A percentile compares a stretch with the other conserved stretches of the same genome.
These are phyloP conservation scores for Acleris holmiana DNA, from an alignment of 2,888 invertebrate genomes.

Conservation along the genomic window DNA sequence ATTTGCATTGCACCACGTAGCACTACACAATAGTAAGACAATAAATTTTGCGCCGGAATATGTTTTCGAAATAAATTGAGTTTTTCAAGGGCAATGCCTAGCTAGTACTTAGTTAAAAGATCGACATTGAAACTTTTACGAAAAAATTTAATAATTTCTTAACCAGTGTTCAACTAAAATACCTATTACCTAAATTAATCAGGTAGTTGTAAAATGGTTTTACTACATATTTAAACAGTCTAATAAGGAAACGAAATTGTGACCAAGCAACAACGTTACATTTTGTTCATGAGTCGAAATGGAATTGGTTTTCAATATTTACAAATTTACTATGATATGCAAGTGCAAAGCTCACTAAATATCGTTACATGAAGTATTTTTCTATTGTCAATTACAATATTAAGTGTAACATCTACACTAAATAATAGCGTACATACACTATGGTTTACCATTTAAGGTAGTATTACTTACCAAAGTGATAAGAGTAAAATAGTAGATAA, in stretches of 20 bases:
- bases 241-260: conserved; percentile 18
- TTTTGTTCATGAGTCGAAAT: conserved; percentile 27
- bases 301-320: conserved; percentile 58
- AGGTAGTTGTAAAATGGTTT: conserved; percentile 22
- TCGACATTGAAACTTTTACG: conserved; percentile 21
- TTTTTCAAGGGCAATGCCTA: conserved; percentile 25
- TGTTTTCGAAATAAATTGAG: conserved; percentile 19
- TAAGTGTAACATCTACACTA: conserved; percentile 69
- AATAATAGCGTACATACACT: conserved; percentile 54
- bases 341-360: conserved; percentile 85
- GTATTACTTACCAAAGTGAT: conserved; percentile 50
- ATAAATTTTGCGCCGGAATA: conserved; percentile 18
- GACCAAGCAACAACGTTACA: conserved; percentile 9
- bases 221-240: conserved; percentile 25
- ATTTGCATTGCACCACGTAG: conserved; percentile 77
- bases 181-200: conserved; percentile 32
- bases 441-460: conserved; percentile 51
- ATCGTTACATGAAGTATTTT: conserved; percentile 58
- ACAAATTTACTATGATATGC: conserved; percentile 80
- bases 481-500: conserved; percentile 59
- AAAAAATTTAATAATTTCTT: conserved; percentile 5
- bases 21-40: conserved; percentile 50
- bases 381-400: conserved; percentile 59
- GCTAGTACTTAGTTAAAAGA: conserved; percentile 17
- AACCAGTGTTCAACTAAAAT: conserved; percentile 29